Base-by-base conservation (phyloP, 2,113 vertebrate genomes). In the Pogona vitticeps region DNA sequence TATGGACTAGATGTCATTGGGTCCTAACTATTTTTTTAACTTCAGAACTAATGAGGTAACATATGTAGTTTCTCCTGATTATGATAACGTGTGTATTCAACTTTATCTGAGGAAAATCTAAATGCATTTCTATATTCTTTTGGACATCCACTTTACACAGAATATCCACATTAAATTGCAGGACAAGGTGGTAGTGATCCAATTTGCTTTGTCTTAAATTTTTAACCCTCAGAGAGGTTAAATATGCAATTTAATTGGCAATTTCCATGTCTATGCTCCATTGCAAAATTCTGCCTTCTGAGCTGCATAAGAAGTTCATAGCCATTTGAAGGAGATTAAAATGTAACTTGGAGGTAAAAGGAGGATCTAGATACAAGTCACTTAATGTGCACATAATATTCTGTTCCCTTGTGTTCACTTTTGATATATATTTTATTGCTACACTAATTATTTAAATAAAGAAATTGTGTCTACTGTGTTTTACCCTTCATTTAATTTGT, bases 371-470 rank as follows among this genome's bases (percentile, higher is more conserved):
- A 20, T 36, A 20, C n/a, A 28, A 68, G 52, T 17, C 40, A 73
- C 46, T 84, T 63, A 71, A 18, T 72, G 61, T 28, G 3, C 56
- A 68, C 80, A 85, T 18, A 65, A 83, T 73, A 59, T 52, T 26
- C 36, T 86, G 56, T 72, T 31, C 1, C 77, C 28, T 83, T 82
- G 36, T 85, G 8, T 40, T 52, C 3, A 78, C 65, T 38, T 42
- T 72, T 80, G 67, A 70, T 36, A 72, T 28, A 83, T 3, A 67
- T 9, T 40, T 84, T 17, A 36, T 83, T 52, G 77, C 0, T 67
- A 61, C 76, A 76, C 81, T 92, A 87, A 88, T 91, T 90, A 71
- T 87, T 93, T 90, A 63, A 76, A 42, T 89, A 33, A n/a, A 87
- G 78, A 77, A 90, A 92, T 65, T 26, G 7, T 70, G 56, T 3